Evolutionary conservation across 1,140 invertebrate species (phyloP), one percentile per base, ranked within the genome.

Genomic region (Micrasema minimum): DNA sequence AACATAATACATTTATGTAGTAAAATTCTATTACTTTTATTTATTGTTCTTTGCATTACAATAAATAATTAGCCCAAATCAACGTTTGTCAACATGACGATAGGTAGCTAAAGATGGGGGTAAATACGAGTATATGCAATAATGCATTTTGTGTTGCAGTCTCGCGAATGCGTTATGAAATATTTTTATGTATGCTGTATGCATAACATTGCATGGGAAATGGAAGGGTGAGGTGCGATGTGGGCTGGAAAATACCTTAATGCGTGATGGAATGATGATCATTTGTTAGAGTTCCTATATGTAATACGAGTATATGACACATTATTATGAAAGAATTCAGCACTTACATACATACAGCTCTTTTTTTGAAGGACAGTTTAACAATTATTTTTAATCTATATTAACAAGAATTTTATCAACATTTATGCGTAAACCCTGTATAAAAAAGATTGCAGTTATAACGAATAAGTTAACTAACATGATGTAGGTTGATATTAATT

Each of bases 131-230:
- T 71, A 71, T 74, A 74, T 71, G 72, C 72, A 74, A 74, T 74
- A 74, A 74, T 74, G 64, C 69, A 70, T 65, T 71, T 68, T 64
- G 41, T 68, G 69, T 53, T 64, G 65, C 46, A 45, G 62, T n/a
- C n/a, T n/a, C n/a, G n/a, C 51, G 35, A 67, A 71, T 62, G 72
- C 68, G 72, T 67, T 66, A 74, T 74, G 71, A 74, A 74, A 74
- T 74, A 71, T 71, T 71, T 64, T n/a, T n/a, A n/a, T n/a, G n/a
- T n/a, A n/a, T n/a, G 66, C 20, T 35, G 23, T 66, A 46, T 65
- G 61, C 31, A 20, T 18, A 51, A 46, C 35, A 48, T 53, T 26
- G 38, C n/a, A 20, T 37, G 50, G 50, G 18, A 51, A 22, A 26
- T 23, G n/a, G n/a, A n/a, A n/a, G n/a, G n/a, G n/a, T n/a, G n/a